Evolutionary conservation across 2,113 vertebrate species (phyloP), one percentile per base, ranked within the genome.

Genomic region (Dasypus novemcinctus): DNA sequence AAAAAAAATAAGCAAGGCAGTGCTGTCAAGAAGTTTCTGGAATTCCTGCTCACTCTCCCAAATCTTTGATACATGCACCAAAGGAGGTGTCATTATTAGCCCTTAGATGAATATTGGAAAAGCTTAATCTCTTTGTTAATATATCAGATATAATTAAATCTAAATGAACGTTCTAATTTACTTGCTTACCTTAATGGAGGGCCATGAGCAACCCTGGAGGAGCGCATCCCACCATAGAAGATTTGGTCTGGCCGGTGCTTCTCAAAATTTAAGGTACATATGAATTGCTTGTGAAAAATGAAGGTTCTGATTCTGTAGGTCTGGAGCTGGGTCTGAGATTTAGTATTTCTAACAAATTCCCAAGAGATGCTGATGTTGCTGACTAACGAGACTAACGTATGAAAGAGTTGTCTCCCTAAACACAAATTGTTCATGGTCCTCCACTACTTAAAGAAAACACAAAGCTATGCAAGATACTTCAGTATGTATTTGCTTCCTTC

Each of bases 271-370:
- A 46, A 71, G 49, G 14, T 52, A 3, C 23, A 20, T 57, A 0
- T 31, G 1, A 64, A 46, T 71, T 12, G 13, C 52, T 79, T 36
- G 57, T 89, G 21, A 41, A 88, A 81, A 76, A 82, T 88, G 29
- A 41, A n/a, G 18, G 31, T 54, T 93, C 54, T 33, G 23, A 66
- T 43, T 92, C 6, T 11, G 52, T 18, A 69, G 41, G 23, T 66
- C 17, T 25, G 38, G 29, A 49, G 7, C 52, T 91, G 10, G 17
- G 86, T 66, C 54, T 84, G 80, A 78, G 64, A 90, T 38, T 76
- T 68, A 86, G 76, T 4, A 15, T 66, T 66, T n/a, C 18, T 84
- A 92, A 72, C 43, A 92, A 94, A 59, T 89, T 78, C 46, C 38
- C n/a, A 72, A 54, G 36, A 4, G 57, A 23, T 76, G 25, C 41